These are phyloP conservation scores for Rhinoptilus africanus DNA, from an alignment of 2,113 vertebrate genomes.

Conservation along the genomic window DNA sequence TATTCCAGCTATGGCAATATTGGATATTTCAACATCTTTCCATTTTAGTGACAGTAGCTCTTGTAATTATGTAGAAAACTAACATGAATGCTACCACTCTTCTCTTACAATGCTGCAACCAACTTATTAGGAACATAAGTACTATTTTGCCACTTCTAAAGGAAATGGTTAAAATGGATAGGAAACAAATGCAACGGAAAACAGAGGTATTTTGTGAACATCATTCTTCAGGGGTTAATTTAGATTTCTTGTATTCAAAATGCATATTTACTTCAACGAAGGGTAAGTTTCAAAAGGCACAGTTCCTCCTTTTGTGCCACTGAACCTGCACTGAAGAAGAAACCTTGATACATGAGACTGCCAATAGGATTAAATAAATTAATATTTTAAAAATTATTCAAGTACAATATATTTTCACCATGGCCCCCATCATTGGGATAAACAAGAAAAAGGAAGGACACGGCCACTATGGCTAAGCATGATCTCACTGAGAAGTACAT, in stretches of 20 bases:
- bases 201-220: neutral
- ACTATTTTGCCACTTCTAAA: neutral
- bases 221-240: neutral
- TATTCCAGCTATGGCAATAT: neutral
- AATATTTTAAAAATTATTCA: neutral
- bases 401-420: neutral
- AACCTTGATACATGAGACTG: constrained; percentile 30
- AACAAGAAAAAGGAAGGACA: neutral
- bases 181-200: neutral
- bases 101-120: neutral
- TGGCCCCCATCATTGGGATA: neutral
- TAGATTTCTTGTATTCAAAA: neutral
- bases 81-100: neutral
- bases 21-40: neutral
- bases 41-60: neutral
- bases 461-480: neutral
- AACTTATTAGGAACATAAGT: neutral
- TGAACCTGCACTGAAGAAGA: neutral
- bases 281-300: neutral
- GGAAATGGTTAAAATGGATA: neutral
- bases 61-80: neutral
- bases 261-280: neutral
- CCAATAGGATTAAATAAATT: neutral
- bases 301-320: neutral
- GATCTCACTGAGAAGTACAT: neutral